phyloP scores from a whole-genome alignment of 2,888 invertebrate species.

The Mechanitis messenoides region DNA sequence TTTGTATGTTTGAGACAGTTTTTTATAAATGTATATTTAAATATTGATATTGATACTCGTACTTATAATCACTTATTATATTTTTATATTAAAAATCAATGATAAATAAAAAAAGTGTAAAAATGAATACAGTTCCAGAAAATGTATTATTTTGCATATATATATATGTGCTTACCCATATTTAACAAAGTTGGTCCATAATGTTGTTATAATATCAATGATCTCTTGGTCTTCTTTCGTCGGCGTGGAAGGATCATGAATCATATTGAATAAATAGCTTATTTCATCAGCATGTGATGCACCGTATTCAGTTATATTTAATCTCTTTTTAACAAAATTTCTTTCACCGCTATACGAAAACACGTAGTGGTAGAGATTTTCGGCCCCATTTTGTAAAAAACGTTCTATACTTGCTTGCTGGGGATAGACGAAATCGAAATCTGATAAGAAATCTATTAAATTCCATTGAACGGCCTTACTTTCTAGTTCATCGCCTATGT shows the following conservation, averaged over 20 bases:
- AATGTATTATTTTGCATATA: not conserved
- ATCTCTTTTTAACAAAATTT: slow-evolving; percentile 38
- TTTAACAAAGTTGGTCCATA: slow-evolving; percentile 42
- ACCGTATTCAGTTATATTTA: slow-evolving; percentile 25
- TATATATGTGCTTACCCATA: slow-evolving; percentile 36
- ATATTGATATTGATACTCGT: too few species aligned
- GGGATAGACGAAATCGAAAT: slow-evolving; percentile 40
- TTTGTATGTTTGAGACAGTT: too few species aligned
- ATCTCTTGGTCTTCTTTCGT: slow-evolving; percentile 33
- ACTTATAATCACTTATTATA: too few species aligned
- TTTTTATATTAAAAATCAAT: too few species aligned
- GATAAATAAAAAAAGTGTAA: too few species aligned
- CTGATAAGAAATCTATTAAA: slow-evolving; percentile 42
- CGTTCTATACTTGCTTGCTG: slow-evolving; percentile 37
- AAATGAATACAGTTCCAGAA: too few species aligned
- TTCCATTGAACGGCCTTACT: slow-evolving; percentile 29
- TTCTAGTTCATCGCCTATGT: slow-evolving; percentile 45
- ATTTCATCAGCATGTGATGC: slow-evolving; percentile 44
- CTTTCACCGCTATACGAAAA: slow-evolving; percentile 49
- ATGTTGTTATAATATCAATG: slow-evolving; percentile 37
- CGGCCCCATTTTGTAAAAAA: slow-evolving; percentile 38
- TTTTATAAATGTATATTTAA: too few species aligned
- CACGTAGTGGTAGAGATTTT: slow-evolving; percentile 43
- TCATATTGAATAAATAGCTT: slow-evolving; percentile 40
- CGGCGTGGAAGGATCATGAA: slow-evolving; percentile 20